Base-by-base conservation (phyloP, 2,888 invertebrate genomes). In the Temnothorax ravouxi region DNA sequence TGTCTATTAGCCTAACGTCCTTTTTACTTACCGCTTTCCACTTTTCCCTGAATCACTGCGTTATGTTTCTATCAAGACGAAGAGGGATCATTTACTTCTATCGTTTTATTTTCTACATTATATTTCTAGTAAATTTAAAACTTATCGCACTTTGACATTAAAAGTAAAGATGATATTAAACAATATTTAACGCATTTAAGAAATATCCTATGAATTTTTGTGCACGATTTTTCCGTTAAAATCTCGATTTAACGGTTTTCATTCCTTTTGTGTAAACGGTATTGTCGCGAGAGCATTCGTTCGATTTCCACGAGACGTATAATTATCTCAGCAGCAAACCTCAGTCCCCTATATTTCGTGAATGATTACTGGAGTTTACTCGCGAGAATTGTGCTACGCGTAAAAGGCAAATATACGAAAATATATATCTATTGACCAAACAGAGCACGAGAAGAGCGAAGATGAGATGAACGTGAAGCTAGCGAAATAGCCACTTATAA, bases 281-380 rank as follows among this genome's bases (percentile, higher is more conserved):
- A 88, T 84, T 75, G 66, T 75, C 50, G n/a, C 25, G 83, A 77
- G 59, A 64, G 79, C 61, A 25, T 74, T 50, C 59, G 29, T 69
- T 54, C 54, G 71, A 62, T 47, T 81, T 85, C n/a, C 66, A 74
- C 71, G 75, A 86, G 89, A 84, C 88, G 81, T 86, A 75, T 89
- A 91, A 93, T 93, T 92, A 92, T 92, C 91, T 69, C 91, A 88
- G 91, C 84, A 61, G 91, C 79, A 84, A 67, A 77, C 76, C 29
- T 25, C 15, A 71, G 62, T 64, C 80, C 81, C 81, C 80, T 82
- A 41, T 18, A 47, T 80, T 77, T 25, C 50, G 13, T 52, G 41
- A 52, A 82, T 52, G 38, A 72, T 64, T 44, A 21, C 2, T 29
- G 62, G 15, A 54, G 29, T 64, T 82, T 59, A 34, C n/a, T 64